Conservation (phyloP, 2,888 invertebrate species). For the Diarsia brunnea region DNA sequence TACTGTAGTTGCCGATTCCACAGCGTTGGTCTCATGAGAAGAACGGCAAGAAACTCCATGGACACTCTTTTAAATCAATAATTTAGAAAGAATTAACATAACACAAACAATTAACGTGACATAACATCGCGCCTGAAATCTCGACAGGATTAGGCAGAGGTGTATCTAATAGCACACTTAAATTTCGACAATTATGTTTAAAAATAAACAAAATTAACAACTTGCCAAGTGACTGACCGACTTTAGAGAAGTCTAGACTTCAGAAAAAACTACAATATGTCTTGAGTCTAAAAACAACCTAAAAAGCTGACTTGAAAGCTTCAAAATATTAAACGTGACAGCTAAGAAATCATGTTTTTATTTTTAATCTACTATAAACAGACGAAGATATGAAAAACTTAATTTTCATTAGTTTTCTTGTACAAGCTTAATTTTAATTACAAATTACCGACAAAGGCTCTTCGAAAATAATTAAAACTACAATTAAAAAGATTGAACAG, state of each 20-base stretch:
- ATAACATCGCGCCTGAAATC: too few species aligned
- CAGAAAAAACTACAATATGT: background rate
- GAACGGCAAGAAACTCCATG: too few species aligned
- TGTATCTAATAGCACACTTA: too few species aligned
- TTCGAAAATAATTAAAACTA: slow-evolving; percentile 53
- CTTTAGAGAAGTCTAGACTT: background rate
- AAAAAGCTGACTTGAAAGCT: background rate
- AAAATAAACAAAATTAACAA: background rate
- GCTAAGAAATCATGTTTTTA: background rate
- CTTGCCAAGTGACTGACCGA: background rate
- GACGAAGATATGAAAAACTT: background rate
- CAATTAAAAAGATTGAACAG: slow-evolving; percentile 47
- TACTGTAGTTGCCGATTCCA: too few species aligned
- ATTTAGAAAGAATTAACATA: background rate
- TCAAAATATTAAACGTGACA: background rate
- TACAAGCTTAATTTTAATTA: slow-evolving; percentile 5
- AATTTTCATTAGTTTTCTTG: slow-evolving; percentile 10
- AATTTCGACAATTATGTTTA: too few species aligned
- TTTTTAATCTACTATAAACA: background rate
- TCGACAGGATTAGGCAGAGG: too few species aligned
- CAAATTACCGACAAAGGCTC: slow-evolving; percentile 15
- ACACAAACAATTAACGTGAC: too few species aligned
- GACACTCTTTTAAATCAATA: too few species aligned
- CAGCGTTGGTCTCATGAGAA: too few species aligned
- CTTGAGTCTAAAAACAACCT: background rate